Evolutionary conservation across 2,113 vertebrate species (phyloP).

Genomic region (Gymnobelideus leadbeateri): DNA sequence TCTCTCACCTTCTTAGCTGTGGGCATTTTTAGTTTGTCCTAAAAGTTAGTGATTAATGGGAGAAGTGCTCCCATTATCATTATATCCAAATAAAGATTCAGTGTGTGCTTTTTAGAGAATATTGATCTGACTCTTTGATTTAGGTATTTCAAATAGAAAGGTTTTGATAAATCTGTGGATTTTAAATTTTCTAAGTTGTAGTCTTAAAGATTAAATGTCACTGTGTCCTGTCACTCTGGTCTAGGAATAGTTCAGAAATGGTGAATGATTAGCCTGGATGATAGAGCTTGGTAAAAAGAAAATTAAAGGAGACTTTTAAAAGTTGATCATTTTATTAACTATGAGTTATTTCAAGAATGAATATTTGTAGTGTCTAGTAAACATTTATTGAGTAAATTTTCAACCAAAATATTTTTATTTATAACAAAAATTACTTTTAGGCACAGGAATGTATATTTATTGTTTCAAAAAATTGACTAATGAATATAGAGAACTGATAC

Average conservation of each 20-base stretch:
- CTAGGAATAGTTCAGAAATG: conserved; percentile 33
- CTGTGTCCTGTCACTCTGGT: conserved; percentile 50
- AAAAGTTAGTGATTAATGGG: conserved; percentile 60
- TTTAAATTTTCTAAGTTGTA: conserved; percentile 42
- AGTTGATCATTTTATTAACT: not conserved
- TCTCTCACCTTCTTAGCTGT: not conserved
- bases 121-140: conserved; percentile 46
- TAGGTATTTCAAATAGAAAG: conserved; percentile 69
- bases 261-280: conserved; percentile 7
- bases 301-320: not conserved
- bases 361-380: not conserved
- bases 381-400: not conserved
- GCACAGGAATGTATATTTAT: not conserved
- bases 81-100: conserved; percentile 69
- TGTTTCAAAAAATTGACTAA: not conserved
- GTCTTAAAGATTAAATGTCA: not conserved
- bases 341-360: not conserved
- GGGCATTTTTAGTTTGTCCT: conserved; percentile 57
- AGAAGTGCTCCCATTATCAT: conserved; percentile 65
- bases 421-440: not conserved
- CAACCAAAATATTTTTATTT: not conserved
- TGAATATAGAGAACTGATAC: not conserved
- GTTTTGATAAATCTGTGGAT: conserved; percentile 56
- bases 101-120: conserved; percentile 41
- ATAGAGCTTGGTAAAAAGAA: conserved; percentile 43